Conservation (phyloP, 2,888 invertebrate genomes). For the Tigriopus californicus region DNA sequence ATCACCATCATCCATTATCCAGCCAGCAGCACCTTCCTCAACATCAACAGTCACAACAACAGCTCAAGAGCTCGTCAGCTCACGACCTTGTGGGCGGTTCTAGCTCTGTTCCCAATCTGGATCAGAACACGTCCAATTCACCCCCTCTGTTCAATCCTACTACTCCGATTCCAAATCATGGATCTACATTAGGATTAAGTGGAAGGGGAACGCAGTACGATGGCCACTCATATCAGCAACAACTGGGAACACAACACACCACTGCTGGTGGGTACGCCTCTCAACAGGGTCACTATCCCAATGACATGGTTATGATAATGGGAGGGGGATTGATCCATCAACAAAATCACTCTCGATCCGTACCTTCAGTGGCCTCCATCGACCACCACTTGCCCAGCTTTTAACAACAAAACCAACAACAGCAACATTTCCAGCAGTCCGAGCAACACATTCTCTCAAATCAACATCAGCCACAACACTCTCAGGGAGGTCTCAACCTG, state of each 20-base stretch:
- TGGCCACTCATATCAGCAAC: no score
- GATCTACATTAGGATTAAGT: neutral
- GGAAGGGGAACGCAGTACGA: no score
- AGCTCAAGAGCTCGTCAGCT: neutral
- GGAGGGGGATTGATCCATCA: neutral
- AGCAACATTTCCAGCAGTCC: neutral
- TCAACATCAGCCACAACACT: neutral
- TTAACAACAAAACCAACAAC: no score
- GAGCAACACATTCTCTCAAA: neutral
- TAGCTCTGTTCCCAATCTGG: constrained; percentile 9
- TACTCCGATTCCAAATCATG: neutral
- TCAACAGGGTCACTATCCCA: no score
- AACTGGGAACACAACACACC: no score
- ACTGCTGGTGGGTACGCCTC: no score
- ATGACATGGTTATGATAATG: no score
- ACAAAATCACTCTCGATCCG: constrained; percentile 6
- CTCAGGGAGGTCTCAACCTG: neutral
- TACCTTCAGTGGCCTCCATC: neutral
- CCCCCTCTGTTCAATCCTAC: neutral
- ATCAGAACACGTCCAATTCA: neutral
- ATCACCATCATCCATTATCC: neutral
- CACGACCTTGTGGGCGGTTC: neutral
- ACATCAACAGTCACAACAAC: neutral
- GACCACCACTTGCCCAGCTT: neutral
- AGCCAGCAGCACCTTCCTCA: no score